Evolutionary conservation across 2,797 vertebrate genomes (phyloP).

Genomic region (Morelia viridis): DNA sequence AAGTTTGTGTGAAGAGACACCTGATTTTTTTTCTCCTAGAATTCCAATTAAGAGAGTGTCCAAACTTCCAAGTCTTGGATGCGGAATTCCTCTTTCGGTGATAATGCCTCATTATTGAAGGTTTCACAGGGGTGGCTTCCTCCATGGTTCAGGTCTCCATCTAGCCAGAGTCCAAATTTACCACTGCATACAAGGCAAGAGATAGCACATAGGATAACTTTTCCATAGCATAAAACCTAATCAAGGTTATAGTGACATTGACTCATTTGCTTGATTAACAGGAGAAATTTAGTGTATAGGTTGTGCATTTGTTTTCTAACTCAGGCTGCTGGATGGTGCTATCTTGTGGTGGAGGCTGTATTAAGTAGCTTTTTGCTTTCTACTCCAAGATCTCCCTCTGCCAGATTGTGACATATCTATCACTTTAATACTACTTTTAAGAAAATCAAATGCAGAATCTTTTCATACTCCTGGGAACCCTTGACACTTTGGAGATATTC

Average conservation of each 20-base stretch:
- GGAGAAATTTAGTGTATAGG: neutral
- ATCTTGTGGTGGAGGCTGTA: neutral
- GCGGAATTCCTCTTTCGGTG: conserved; percentile 67
- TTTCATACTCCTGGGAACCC: neutral
- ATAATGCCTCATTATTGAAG: conserved; percentile 70
- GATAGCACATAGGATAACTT: rapidly evolving
- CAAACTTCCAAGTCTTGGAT: conserved; percentile 73
- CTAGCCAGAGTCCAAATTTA: conserved; percentile 75
- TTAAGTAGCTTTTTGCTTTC: neutral
- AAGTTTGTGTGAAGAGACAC: neutral
- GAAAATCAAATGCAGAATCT: neutral
- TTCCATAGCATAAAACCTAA: neutral
- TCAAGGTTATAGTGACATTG: neutral
- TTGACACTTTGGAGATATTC: neutral
- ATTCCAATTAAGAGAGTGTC: conserved; percentile 59
- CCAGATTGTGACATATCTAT: neutral
- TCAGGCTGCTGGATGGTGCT: neutral
- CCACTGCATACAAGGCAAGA: conserved; percentile 56
- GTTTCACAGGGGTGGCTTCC: conserved; percentile 73
- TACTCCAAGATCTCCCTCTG: neutral
- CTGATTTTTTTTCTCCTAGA: neutral
- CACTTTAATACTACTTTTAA: neutral
- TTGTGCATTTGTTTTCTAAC: neutral
- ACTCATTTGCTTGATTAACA: neutral
- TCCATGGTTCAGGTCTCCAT: conserved; percentile 68